Conservation (phyloP, 2,888 invertebrate genomes). For the Drosophila algonquin region DNA sequence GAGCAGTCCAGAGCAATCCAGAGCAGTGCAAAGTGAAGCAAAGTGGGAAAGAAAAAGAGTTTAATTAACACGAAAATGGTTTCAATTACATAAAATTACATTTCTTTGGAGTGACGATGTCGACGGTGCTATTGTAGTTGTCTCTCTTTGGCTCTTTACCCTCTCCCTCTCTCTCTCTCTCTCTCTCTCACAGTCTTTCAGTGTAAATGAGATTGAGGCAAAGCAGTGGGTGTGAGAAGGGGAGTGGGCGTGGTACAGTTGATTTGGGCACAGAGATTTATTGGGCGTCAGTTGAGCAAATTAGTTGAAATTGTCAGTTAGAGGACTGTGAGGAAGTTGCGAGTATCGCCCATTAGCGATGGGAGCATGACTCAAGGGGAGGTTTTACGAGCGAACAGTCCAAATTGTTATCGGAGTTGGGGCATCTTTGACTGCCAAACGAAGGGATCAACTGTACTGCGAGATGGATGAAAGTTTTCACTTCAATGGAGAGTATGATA, state of each 20-base stretch:
- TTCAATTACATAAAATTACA: constrained; percentile 79
- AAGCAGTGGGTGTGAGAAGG: constrained; percentile 18
- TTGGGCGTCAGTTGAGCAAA: constrained; percentile 77
- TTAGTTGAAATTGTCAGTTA: constrained; percentile 79
- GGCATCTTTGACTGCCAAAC: constrained; percentile 19
- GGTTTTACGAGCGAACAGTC: constrained; percentile 26
- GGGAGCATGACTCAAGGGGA: not conserved
- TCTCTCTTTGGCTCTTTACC: not conserved
- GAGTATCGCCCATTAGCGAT: constrained; percentile 13
- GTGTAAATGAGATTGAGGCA: constrained; percentile 29
- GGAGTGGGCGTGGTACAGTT: constrained; percentile 61
- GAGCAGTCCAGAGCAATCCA: not conserved
- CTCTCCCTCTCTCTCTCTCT: constrained; percentile 1
- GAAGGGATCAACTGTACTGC: not conserved
- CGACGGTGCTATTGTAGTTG: constrained; percentile 58
- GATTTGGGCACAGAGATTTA: constrained; percentile 77
- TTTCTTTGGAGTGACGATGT: constrained; percentile 63
- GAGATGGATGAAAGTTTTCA: not conserved
- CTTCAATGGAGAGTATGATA: not conserved
- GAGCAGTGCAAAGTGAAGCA: constrained; percentile 18
- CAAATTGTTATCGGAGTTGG: constrained; percentile 19
- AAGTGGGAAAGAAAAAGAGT: constrained; percentile 67
- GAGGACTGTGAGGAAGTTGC: constrained; percentile 42
- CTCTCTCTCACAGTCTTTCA: not conserved
- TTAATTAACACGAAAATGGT: constrained; percentile 80